Conservation (phyloP, 2,113 vertebrate species). For the Sorex fumeus region DNA sequence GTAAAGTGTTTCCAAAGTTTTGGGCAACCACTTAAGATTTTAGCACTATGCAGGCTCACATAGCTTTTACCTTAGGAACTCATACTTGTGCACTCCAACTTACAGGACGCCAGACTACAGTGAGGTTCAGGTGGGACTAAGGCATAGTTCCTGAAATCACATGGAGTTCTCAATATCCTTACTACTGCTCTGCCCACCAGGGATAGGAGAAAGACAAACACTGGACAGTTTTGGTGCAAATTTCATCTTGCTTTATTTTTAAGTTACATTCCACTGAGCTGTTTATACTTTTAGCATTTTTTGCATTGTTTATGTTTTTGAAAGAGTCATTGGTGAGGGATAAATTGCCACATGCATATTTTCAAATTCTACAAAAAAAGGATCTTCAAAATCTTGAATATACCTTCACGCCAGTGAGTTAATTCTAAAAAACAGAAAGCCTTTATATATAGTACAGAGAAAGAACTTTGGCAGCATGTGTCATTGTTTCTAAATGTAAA, state of each 20-base stretch:
- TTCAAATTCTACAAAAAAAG: conserved; percentile 27
- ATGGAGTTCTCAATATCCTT: neutral
- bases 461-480: conserved; percentile 84
- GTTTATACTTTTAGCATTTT: neutral
- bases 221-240: neutral
- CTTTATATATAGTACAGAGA: conserved; percentile 76
- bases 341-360: neutral
- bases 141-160: neutral
- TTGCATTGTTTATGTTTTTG: conserved; percentile 53
- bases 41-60: neutral
- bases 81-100: neutral
- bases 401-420: conserved; percentile 75
- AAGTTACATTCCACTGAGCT: neutral
- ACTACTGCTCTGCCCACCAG: neutral
- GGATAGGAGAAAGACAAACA: neutral
- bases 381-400: conserved; percentile 55
- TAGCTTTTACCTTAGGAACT: neutral
- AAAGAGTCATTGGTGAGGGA: conserved; percentile 3
- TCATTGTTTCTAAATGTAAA: conserved; percentile 86
- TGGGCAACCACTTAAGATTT: neutral
- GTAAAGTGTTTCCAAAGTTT: neutral
- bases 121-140: neutral
- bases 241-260: conserved; percentile 57
- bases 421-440: conserved; percentile 66
- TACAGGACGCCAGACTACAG: neutral